Base-by-base conservation (phyloP, 1,140 invertebrate genomes). In the Psix sp. region DNA sequence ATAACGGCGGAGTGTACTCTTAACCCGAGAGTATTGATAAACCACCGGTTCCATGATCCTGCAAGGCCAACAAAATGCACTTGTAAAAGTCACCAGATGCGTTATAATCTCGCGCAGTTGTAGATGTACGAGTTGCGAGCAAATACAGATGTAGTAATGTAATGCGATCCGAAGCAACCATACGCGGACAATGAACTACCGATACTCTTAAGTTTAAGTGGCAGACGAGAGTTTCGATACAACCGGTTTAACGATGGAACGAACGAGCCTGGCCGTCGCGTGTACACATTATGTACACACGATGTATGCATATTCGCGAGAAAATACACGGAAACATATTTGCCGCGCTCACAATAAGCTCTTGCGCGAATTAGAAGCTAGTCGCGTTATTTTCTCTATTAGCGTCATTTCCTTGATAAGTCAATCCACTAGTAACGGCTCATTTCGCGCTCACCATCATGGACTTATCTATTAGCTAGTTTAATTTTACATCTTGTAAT, bases 121-220 rank as follows among this genome's bases (percentile, higher is more conserved):
- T 36, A 40, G 48, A 40, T 56, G 18, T 31, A 52, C n/a, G 35
- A 54, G 21, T 38, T 36, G 3, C n/a, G n/a, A 65, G 51, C 38
- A 65, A 46, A 72, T 56, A 59, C 52, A 73, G 54, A 51, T 54
- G 39, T 65, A 52, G 36, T 36, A 56, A 70, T 11, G 51, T 65
- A 67, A 67, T 33, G 17, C 29, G 20, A 68, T 63, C 35, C 56
- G 29, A 51, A 13, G 49, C 49, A 43, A 57, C 54, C 14, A 66
- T 45, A 46, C 45, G 33, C 60, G 73, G 73, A 76, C 73, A 76
- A 76, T 76, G 66, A 76, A 76, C 73, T 66, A 60, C 60, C 73
- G 49, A 76, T 71, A 70, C 43, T 65, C 57, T 49, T 72, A 54
- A 60, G 70, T 66, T 43, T 63, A 59, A 66, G 52, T 59, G 26